Evolutionary conservation across 2,888 invertebrate species (phyloP).

Genomic region (Carpatolechia fugitivella): DNA sequence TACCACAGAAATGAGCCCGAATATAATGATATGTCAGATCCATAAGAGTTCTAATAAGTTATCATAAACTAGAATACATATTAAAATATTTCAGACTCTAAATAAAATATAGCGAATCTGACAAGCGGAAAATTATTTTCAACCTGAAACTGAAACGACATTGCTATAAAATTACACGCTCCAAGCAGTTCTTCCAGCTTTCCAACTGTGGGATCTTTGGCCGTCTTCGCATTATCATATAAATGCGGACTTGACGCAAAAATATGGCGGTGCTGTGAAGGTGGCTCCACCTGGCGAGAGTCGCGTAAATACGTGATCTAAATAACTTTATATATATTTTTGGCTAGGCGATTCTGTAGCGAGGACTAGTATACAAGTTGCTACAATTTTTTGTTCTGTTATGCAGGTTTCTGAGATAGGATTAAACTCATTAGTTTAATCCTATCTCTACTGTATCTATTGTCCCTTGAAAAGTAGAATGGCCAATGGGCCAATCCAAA

Average conservation of each 20-base stretch:
- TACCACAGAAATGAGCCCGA: too few relatives aligned
- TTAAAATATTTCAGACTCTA: too few relatives aligned
- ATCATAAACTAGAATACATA: too few relatives aligned
- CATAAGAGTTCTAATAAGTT: too few relatives aligned
- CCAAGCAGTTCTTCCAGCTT: neutral
- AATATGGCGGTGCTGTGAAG: slow-evolving; percentile 57
- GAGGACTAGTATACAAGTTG: neutral
- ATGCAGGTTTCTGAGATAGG: too few relatives aligned
- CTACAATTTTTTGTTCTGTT: too few relatives aligned
- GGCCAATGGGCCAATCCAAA: too few relatives aligned
- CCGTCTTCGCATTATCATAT: slow-evolving; percentile 53
- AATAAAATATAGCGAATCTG: too few relatives aligned
- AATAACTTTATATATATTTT: slow-evolving; percentile 42
- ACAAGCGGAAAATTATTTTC: neutral
- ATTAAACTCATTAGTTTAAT: too few relatives aligned
- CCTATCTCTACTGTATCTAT: too few relatives aligned
- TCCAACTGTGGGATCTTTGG: slow-evolving; percentile 3
- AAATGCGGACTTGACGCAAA: slow-evolving; percentile 67
- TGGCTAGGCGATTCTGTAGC: slow-evolving; percentile 21
- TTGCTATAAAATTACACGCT: slow-evolving; percentile 7
- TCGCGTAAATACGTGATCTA: slow-evolving; percentile 44
- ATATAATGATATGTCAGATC: too few relatives aligned
- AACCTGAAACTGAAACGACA: neutral
- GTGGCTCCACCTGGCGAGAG: slow-evolving; percentile 42
- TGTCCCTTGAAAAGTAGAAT: too few relatives aligned